Evolutionary conservation across 2,797 vertebrate species (phyloP), one percentile per base, ranked within the genome.

Genomic region (Rhyacichthys aspro): DNA sequence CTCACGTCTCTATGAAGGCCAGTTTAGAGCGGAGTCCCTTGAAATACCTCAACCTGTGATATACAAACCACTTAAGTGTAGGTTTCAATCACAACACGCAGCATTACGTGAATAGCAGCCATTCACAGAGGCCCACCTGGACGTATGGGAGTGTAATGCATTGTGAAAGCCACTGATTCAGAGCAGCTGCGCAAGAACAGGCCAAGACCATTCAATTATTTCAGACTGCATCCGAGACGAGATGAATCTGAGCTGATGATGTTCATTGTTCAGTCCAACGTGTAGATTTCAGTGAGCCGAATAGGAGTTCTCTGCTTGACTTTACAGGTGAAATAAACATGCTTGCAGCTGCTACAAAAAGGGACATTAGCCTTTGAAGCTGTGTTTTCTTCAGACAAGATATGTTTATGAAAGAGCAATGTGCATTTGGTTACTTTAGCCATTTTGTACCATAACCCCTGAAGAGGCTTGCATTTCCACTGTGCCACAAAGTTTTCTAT

Each of bases 11-110:
- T 45, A n/a, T 66, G 0, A 54, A 47, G 38, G 46, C 33, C 59
- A 62, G 11, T 64, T 52, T 43, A 34, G 69, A 74, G 46, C 11
- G 38, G 60, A 64, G 41, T n/a, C 8, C 46, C 11, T 17, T 8
- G 11, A 11, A 33, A 34, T 36, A 58, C 63, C 42, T 49, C 55
- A 39, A 32, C 43, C 59, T 58, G 9, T 33, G 58, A 74, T 59
- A 45, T 18, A 12, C 46, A 14, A 18, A 14, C 15, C 12, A 42
- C 39, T 42, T 14, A 32, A 15, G 23, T 14, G 32, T 15, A 28
- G 28, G 9, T 23, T 23, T 46, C 44, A 46, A 23, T 46, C 18
- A 18, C 17, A 11, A 23, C 10, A n/a, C n/a, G n/a, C n/a, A 11
- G 23, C 44, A 14, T 46, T 46, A 46, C 12, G 11, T 23, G 18